These are phyloP conservation scores for Thalassophryne amazonica DNA, from an alignment of 2,797 vertebrate genomes.

Conservation along the genomic window DNA sequence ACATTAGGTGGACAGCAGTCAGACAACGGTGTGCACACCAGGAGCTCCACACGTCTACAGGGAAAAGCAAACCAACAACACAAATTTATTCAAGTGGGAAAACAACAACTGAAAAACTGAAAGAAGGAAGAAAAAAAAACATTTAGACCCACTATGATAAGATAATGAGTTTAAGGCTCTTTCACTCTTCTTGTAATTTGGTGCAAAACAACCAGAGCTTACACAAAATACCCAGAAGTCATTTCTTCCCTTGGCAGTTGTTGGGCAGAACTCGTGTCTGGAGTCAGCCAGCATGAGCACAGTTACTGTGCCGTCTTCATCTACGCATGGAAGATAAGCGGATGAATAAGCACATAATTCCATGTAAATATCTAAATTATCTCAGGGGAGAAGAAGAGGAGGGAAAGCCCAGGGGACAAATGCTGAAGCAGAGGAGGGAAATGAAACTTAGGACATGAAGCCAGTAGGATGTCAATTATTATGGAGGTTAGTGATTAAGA, in stretches of 20 bases:
- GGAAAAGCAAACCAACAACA: constrained; percentile 35
- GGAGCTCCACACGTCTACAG: background rate
- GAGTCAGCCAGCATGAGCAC: constrained; percentile 16
- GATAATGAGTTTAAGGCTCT: constrained; percentile 37
- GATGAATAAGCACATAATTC: background rate
- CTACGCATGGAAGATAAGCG: background rate
- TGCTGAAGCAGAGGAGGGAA: background rate
- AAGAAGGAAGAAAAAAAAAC: constrained; percentile 10
- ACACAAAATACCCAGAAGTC: constrained; percentile 22
- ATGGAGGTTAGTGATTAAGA: constrained; percentile 29
- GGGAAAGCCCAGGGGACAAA: constrained; percentile 1
- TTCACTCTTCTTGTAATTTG: constrained; percentile 37
- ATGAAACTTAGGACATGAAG: constrained; percentile 16
- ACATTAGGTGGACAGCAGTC: constrained; percentile 9
- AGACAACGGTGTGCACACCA: constrained; percentile 1
- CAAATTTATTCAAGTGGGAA: constrained; percentile 45
- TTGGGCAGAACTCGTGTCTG: background rate
- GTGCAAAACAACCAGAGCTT: constrained; percentile 17
- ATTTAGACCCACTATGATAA: constrained; percentile 1
- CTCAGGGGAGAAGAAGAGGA: background rate
- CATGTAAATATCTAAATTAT: background rate
- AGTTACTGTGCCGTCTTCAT: background rate
- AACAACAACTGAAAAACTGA: constrained; percentile 14
- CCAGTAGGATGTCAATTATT: constrained; percentile 15
- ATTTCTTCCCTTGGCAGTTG: constrained; percentile 32